A percentile compares a stretch with the other conserved stretches of the same genome.
These are phyloP conservation scores for Agrotis ipsilon DNA, from an alignment of 2,888 invertebrate genomes.

Conservation along the genomic window DNA sequence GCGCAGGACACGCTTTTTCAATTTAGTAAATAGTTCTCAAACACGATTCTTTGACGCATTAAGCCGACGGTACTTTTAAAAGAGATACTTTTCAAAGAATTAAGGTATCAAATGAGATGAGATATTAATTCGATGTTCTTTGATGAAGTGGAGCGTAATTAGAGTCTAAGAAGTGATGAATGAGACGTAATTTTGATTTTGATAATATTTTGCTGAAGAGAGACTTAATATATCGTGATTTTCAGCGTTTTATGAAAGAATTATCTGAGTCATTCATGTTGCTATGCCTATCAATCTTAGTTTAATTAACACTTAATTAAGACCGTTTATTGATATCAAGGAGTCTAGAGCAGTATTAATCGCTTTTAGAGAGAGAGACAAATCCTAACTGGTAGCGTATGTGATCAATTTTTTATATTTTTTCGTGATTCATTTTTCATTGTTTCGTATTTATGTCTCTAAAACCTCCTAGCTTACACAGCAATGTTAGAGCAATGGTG, in stretches of 20 bases:
- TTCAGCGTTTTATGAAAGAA: background rate
- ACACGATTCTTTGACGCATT: slow-evolving; percentile 66
- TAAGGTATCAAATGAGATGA: slow-evolving; percentile 30
- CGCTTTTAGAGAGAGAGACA: too few relatives aligned
- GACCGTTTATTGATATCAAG: background rate
- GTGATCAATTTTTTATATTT: too few relatives aligned
- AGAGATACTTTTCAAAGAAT: slow-evolving; percentile 24
- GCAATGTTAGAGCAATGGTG: too few relatives aligned
- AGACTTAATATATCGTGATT: background rate
- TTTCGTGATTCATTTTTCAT: too few relatives aligned
- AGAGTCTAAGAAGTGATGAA: slow-evolving; percentile 13
- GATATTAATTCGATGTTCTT: slow-evolving; percentile 23
- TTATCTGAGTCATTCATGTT: background rate
- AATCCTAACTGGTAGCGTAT: too few relatives aligned
- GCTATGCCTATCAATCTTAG: background rate
- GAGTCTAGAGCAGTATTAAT: too few relatives aligned
- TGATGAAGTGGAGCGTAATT: slow-evolving; percentile 21
- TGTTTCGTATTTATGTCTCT: too few relatives aligned
- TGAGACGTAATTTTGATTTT: slow-evolving; percentile 17
- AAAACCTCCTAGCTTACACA: too few relatives aligned
- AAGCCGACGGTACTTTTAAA: slow-evolving; percentile 20
- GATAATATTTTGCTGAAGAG: background rate
- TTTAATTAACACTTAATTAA: background rate
- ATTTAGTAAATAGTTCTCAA: slow-evolving; percentile 83
- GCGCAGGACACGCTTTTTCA: slow-evolving; percentile 83